Percentiles rank a stretch among this genome's conserved stretches.
Evolutionary conservation across 1,140 invertebrate species (phyloP).

Genomic region (Pseudobourletiella spinata): DNA sequence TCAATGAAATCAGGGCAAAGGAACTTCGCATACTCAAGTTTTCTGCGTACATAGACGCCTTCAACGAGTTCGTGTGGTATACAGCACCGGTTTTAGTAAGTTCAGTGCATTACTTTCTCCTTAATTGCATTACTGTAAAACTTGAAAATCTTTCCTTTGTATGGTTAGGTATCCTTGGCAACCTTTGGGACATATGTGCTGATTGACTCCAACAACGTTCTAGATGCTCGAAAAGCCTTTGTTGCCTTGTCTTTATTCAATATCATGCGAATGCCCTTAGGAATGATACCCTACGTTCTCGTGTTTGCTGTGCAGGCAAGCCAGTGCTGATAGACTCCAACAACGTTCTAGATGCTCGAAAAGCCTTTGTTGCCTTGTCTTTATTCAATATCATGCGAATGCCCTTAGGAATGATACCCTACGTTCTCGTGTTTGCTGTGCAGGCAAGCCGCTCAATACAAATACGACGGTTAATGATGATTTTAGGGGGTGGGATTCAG

Average conservation of each 20-base stretch:
- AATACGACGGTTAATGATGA: neutral
- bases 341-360: slow-evolving; percentile 3
- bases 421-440: neutral
- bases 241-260: slow-evolving; percentile 11
- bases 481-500: neutral
- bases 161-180: neutral
- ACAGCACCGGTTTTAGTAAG: slow-evolving; percentile 33
- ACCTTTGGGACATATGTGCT: neutral
- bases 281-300: neutral
- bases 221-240: slow-evolving; percentile 17
- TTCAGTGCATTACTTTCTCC: too few species aligned
- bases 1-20: slow-evolving; percentile 69
- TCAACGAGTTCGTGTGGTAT: slow-evolving; percentile 30
- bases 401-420: slow-evolving; percentile 44
- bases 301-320: neutral
- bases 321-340: neutral
- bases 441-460: neutral
- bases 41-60: slow-evolving; percentile 60
- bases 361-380: slow-evolving; percentile 11
- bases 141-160: too few species aligned
- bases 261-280: slow-evolving; percentile 51
- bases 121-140: too few species aligned
- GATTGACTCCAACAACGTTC: too few species aligned
- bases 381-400: slow-evolving; percentile 41
- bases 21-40: slow-evolving; percentile 74